A percentile compares a stretch with the other conserved stretches of the same genome.
phyloP scores from a whole-genome alignment of 1,140 invertebrate genomes.

The Latrodectus geometricus region DNA sequence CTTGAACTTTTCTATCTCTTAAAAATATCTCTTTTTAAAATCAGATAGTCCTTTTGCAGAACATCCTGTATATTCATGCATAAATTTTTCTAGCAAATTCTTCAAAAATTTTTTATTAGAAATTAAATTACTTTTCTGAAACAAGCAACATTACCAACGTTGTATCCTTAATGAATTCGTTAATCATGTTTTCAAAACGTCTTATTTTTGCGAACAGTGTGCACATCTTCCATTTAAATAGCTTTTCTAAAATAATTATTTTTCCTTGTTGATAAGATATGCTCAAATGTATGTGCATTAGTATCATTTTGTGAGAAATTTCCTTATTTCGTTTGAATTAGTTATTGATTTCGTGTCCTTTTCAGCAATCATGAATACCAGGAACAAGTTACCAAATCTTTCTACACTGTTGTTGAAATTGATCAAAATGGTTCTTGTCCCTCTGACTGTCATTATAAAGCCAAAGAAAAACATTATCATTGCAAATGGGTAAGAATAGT shows the following conservation, averaged over 20 bases:
- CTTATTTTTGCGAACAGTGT: background rate
- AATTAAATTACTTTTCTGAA: background rate
- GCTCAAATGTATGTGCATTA: background rate
- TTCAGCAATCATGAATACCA: slow-evolving; percentile 84
- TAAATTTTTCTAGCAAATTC: no score
- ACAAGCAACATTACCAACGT: background rate
- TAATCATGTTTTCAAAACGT: background rate
- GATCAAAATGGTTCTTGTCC: slow-evolving; percentile 74
- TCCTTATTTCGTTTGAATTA: background rate
- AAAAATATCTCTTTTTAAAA: no score
- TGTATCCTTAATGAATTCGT: background rate
- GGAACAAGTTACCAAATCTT: slow-evolving; percentile 84
- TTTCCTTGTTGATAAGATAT: background rate
- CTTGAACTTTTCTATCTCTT: no score
- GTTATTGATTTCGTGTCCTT: slow-evolving; percentile 52
- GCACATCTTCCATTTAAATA: background rate
- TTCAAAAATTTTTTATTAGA: no score
- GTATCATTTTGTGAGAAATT: background rate
- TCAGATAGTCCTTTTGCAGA: no score
- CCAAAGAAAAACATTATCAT: slow-evolving; percentile 87
- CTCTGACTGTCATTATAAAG: slow-evolving; percentile 79
- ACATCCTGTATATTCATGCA: no score
- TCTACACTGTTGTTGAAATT: slow-evolving; percentile 76
- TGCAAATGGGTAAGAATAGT: slow-evolving; percentile 74
- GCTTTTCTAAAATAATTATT: background rate